Conservation (phyloP, 2,797 vertebrate genomes). For the Eurystomus glaucurus region DNA sequence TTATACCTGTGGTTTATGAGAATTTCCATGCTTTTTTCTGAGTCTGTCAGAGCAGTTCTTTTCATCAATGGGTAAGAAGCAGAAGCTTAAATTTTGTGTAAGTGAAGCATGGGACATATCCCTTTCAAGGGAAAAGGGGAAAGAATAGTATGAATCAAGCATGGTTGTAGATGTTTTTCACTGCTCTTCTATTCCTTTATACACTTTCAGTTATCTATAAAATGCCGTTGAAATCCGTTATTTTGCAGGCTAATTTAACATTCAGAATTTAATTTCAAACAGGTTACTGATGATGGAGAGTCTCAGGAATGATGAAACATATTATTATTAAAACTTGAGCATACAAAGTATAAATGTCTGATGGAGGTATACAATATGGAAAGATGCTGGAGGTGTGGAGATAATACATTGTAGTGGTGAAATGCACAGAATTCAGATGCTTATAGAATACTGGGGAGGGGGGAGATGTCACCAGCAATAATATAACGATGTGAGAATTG, state of each 20-base stretch:
- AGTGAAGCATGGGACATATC: neutral
- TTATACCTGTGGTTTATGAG: neutral
- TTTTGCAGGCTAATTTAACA: neutral
- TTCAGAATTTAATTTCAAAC: neutral
- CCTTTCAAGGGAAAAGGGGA: neutral
- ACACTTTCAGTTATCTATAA: fast-evolving
- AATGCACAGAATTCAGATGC: neutral
- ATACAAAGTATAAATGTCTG: neutral
- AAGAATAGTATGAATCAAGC: neutral
- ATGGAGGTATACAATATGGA: neutral
- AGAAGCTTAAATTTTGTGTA: neutral
- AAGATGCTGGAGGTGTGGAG: neutral
- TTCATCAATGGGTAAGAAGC: neutral
- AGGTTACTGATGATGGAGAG: neutral
- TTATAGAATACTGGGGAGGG: neutral
- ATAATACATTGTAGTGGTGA: neutral
- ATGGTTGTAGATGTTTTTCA: neutral
- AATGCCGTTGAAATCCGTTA: neutral
- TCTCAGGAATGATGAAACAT: neutral
- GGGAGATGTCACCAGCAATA: neutral
- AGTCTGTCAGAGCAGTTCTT: neutral
- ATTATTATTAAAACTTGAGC: neutral
- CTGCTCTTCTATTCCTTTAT: neutral
- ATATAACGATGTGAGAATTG: neutral
- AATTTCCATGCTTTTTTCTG: neutral